phyloP scores from a whole-genome alignment of 2,888 invertebrate genomes.

The Automeris io region DNA sequence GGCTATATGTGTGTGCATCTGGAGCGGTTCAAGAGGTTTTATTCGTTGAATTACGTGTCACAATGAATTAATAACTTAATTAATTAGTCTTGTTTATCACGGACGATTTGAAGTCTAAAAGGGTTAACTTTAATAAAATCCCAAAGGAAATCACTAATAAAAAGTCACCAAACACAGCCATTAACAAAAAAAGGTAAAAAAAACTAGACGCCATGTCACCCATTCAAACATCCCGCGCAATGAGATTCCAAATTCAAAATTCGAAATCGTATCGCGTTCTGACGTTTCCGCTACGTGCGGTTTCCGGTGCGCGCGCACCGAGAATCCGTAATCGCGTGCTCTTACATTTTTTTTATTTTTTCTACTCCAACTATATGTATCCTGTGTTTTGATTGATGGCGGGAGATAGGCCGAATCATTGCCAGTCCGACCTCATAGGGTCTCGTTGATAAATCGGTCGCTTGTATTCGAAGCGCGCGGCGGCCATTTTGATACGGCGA shows the following conservation, averaged over 20 bases:
- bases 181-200: slow-evolving; percentile 30
- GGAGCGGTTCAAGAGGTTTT: no score
- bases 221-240: slow-evolving; percentile 54
- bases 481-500: slow-evolving; percentile 32
- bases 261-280: slow-evolving; percentile 75
- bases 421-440: slow-evolving; percentile 46
- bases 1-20: no score
- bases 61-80: neutral
- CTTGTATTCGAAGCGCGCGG: slow-evolving; percentile 48
- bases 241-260: slow-evolving; percentile 64
- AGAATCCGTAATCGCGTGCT: slow-evolving; percentile 66
- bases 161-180: slow-evolving; percentile 5
- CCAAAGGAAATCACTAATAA: slow-evolving; percentile 11
- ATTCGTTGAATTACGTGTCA: neutral
- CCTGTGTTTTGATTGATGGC: slow-evolving; percentile 70
- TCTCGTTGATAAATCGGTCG: slow-evolving; percentile 49
- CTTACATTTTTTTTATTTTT: slow-evolving; percentile 41
- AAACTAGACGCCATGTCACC: slow-evolving; percentile 52
- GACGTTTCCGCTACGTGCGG: slow-evolving; percentile 72
- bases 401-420: slow-evolving; percentile 56
- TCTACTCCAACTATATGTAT: slow-evolving; percentile 55
- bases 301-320: slow-evolving; percentile 61
- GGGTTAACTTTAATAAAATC: neutral
- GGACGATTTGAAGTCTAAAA: slow-evolving; percentile 1
- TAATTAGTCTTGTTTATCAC: neutral